Evolutionary conservation across 1,140 invertebrate genomes (phyloP).

Genomic region (Watersipora subatra): DNA sequence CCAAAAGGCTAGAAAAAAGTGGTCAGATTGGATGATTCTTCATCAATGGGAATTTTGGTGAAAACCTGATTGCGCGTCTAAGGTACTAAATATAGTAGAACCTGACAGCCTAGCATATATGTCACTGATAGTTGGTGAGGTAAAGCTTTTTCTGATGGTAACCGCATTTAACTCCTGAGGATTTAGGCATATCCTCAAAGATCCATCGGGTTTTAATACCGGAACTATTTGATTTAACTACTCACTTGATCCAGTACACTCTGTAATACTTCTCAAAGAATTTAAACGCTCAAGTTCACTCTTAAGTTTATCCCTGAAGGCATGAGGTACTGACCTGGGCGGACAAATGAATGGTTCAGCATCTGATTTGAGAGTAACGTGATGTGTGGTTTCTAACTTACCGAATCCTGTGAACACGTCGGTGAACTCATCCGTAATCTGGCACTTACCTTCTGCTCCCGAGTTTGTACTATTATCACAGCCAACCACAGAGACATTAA

Average conservation of each 20-base stretch:
- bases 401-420: background rate
- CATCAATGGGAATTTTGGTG: conserved; percentile 15
- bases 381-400: background rate
- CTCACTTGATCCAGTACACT: no score
- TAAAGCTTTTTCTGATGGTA: no score
- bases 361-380: background rate
- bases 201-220: no score
- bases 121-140: no score
- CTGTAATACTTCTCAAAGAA: no score
- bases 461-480: background rate
- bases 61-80: conserved; percentile 6
- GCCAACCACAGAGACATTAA: background rate
- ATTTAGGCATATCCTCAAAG: no score
- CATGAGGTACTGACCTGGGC: background rate
- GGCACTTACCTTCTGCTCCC: background rate
- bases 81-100: conserved; percentile 1
- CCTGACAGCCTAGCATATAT: conserved; percentile 6
- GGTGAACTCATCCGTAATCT: background rate
- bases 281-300: no score
- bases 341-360: background rate
- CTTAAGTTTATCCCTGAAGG: conserved; percentile 11
- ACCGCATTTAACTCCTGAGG: no score
- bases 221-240: no score
- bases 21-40: conserved; percentile 14
- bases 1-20: conserved; percentile 20